Conservation (phyloP, 2,888 invertebrate species). For the Notodonta ziczac region DNA sequence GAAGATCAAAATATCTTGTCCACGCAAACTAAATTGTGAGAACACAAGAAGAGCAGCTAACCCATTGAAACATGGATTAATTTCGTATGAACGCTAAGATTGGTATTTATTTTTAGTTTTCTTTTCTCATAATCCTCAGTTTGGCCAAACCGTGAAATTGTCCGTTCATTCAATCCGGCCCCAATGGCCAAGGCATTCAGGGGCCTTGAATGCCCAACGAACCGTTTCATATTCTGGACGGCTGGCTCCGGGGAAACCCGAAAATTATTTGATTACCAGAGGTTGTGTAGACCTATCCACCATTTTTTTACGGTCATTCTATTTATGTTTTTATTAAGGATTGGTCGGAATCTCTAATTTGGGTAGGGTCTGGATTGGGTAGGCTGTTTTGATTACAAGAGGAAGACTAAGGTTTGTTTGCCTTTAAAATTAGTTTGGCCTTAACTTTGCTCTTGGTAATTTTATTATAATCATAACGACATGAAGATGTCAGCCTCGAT, state of each 20-base stretch:
- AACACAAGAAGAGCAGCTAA: too few species aligned
- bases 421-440: too few species aligned
- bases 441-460: too few species aligned
- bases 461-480: too few species aligned
- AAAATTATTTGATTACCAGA: conserved; percentile 6
- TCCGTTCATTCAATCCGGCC: conserved; percentile 10
- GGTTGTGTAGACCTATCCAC: conserved; percentile 3
- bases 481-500: too few species aligned
- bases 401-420: background rate
- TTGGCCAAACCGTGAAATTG: conserved; percentile 12
- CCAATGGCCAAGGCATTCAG: conserved; percentile 4
- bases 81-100: background rate
- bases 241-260: conserved; percentile 4
- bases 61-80: too few species aligned
- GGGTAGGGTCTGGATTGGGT: background rate
- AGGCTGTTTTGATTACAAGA: background rate
- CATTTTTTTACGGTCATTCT: conserved; percentile 2
- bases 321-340: background rate
- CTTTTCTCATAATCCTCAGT: background rate
- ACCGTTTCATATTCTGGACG: conserved; percentile 14
- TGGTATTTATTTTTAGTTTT: background rate
- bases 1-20: too few species aligned
- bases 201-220: conserved; percentile 10
- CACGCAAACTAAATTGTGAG: too few species aligned
- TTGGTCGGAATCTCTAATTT: background rate